These are phyloP conservation scores for Ennomos erosarius DNA, from an alignment of 2,888 invertebrate species.

Conservation along the genomic window DNA sequence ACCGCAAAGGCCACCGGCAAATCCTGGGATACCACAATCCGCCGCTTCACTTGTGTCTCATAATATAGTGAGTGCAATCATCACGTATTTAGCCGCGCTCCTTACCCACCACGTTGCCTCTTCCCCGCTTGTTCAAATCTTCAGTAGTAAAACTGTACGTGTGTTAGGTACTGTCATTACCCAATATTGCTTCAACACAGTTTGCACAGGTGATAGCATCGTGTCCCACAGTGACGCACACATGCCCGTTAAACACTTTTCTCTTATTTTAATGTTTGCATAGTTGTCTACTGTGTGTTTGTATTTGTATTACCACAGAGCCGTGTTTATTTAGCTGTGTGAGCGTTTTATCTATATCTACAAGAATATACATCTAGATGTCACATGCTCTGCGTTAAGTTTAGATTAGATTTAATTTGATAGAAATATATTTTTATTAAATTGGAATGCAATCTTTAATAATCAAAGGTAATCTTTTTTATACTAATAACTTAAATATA, in stretches of 20 bases:
- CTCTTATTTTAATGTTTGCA: conserved; percentile 28
- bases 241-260: conserved; percentile 12
- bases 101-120: background rate
- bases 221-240: conserved; percentile 19
- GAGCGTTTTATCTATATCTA: conserved; percentile 15
- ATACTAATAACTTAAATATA: too few species aligned
- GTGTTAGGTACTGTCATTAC: conserved; percentile 11
- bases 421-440: too few species aligned
- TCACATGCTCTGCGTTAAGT: too few species aligned
- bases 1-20: too few species aligned
- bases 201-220: conserved; percentile 21
- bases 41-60: background rate
- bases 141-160: conserved; percentile 8
- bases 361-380: background rate
- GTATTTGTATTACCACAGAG: conserved; percentile 22
- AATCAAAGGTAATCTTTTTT: too few species aligned
- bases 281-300: conserved; percentile 37
- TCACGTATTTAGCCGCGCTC: conserved; percentile 2
- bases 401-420: too few species aligned
- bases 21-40: too few species aligned
- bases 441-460: too few species aligned
- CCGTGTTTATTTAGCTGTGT: conserved; percentile 13
- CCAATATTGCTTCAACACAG: conserved; percentile 11
- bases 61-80: conserved; percentile 6
- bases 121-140: conserved; percentile 5